phyloP scores from a whole-genome alignment of 2,113 vertebrate species.

The Melierax canorus region DNA sequence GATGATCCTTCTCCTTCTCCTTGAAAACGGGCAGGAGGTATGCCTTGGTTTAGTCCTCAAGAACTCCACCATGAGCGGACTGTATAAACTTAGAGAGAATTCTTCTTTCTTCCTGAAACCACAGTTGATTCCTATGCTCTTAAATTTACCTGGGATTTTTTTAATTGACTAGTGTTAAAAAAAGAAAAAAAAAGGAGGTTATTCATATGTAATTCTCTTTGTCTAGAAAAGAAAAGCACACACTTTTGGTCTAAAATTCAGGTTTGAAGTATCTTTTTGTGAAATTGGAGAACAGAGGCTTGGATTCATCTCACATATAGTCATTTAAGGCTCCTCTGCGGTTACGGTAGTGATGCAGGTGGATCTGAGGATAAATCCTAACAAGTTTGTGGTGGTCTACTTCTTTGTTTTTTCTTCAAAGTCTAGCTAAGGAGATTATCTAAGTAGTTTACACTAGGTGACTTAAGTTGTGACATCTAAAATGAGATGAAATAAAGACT shows the following conservation, averaged over 20 bases:
- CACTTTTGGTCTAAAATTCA: background rate
- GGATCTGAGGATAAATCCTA: background rate
- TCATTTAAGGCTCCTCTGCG: background rate
- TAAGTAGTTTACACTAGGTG: background rate
- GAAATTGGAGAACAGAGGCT: background rate
- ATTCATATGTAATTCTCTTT: background rate
- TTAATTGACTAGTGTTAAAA: background rate
- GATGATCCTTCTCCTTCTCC: background rate
- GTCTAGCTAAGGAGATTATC: background rate
- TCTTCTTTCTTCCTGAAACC: background rate
- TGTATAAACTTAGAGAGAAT: background rate
- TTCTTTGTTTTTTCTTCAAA: background rate
- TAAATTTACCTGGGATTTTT: background rate
- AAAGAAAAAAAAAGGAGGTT: background rate
- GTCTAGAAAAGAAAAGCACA: background rate
- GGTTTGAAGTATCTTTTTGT: background rate
- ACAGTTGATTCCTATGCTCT: background rate
- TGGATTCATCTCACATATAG: background rate
- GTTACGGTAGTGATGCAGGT: background rate
- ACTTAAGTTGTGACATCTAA: background rate
- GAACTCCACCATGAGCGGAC: background rate
- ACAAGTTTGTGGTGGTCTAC: background rate
- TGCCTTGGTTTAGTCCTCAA: background rate
- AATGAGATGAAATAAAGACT: background rate
- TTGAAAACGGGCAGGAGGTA: background rate